These are phyloP conservation scores for Pipistrellus pygmaeus DNA, from an alignment of 2,797 vertebrate species.

Conservation along the genomic window DNA sequence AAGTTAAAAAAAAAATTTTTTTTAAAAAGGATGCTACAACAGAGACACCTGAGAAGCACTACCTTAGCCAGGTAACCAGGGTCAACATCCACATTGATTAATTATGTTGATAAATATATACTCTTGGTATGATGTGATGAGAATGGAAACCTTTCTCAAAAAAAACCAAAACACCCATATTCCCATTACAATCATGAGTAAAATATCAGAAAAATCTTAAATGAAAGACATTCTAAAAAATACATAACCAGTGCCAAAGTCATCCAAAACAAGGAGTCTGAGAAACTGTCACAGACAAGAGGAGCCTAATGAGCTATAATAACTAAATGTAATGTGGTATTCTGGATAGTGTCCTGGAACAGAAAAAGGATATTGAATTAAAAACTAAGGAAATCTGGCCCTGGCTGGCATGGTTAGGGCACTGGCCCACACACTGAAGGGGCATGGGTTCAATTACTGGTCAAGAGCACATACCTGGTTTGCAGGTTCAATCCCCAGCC, in stretches of 20 bases:
- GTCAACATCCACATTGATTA: not conserved
- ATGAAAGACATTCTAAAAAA: not conserved
- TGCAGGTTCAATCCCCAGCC: no score
- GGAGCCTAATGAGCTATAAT: not conserved
- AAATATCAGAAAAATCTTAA: not conserved
- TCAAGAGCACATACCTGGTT: no score
- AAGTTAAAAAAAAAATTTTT: not conserved
- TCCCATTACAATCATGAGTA: not conserved
- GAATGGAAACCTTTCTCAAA: not conserved
- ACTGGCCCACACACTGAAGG: no score
- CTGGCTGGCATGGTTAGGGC: no score
- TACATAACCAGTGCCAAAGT: not conserved
- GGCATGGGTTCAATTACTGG: no score
- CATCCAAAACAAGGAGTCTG: not conserved
- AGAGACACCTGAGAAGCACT: not conserved
- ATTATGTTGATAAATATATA: not conserved
- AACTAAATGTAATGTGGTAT: conserved; percentile 7
- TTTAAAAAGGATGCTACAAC: not conserved
- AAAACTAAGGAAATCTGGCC: not conserved
- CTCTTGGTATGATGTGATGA: not conserved
- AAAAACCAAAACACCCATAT: not conserved
- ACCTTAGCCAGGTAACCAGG: not conserved
- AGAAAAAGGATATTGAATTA: not conserved
- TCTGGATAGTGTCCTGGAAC: not conserved
- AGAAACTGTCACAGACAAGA: not conserved